Evolutionary conservation across 2,888 invertebrate genomes (phyloP).

Genomic region (Yponomeuta sedellus): DNA sequence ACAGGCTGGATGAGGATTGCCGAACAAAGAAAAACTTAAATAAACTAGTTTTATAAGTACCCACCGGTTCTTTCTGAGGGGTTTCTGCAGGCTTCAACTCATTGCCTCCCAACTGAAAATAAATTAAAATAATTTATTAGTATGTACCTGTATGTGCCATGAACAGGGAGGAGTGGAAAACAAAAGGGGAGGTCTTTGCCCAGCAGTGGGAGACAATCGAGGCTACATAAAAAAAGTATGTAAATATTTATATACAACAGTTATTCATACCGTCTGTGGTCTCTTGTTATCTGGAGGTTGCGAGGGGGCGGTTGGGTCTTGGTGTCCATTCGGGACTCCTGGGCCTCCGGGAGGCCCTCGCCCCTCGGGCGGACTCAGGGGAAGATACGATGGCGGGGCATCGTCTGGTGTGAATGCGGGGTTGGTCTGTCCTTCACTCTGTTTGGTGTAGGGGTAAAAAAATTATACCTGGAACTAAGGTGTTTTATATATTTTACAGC

Average conservation of each 20-base stretch:
- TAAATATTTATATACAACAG: too few species aligned
- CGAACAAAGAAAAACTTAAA: too few species aligned
- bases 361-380: background rate
- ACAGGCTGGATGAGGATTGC: too few species aligned
- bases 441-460: background rate
- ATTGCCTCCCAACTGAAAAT: slow-evolving; percentile 20
- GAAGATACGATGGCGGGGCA: background rate
- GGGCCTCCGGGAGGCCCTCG: too few species aligned
- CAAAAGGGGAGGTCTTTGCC: too few species aligned
- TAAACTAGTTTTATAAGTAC: slow-evolving; percentile 1
- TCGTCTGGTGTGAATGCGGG: slow-evolving; percentile 1
- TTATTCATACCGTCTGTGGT: background rate
- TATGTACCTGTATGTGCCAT: background rate
- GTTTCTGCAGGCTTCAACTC: background rate
- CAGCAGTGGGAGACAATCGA: too few species aligned
- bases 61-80: background rate
- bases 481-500: too few species aligned
- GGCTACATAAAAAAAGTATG: too few species aligned
- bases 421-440: slow-evolving; percentile 9
- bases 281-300: background rate
- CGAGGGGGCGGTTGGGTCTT: background rate
- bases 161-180: too few species aligned
- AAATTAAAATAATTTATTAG: slow-evolving; percentile 15
- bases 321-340: too few species aligned
- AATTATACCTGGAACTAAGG: background rate